These are phyloP conservation scores for Netelia inedita DNA, from an alignment of 2,888 invertebrate genomes.

Conservation along the genomic window DNA sequence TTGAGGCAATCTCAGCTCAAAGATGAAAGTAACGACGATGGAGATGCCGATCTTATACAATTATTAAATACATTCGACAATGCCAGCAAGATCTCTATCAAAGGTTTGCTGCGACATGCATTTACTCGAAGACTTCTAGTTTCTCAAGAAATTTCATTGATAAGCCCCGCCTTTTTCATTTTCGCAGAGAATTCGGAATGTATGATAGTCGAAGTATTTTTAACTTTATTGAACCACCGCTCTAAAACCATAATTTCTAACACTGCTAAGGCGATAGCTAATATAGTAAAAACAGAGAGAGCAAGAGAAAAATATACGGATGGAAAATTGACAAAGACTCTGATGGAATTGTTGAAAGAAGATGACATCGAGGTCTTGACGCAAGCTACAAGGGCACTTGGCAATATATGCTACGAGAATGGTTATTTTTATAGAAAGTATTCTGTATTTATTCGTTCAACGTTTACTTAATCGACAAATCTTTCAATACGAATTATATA, in stretches of 20 bases:
- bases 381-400: conserved; percentile 92
- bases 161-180: too few species aligned
- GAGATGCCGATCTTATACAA: conserved; percentile 68
- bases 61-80: conserved; percentile 76
- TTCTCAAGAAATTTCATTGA: too few species aligned
- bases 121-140: neutral
- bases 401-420: too few species aligned
- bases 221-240: conserved; percentile 76
- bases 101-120: conserved; percentile 69
- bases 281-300: conserved; percentile 92
- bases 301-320: conserved; percentile 91
- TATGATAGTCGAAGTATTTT: conserved; percentile 77
- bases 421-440: too few species aligned
- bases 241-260: conserved; percentile 80
- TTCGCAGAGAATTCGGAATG: conserved; percentile 75
- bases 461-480: too few species aligned
- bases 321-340: conserved; percentile 87
- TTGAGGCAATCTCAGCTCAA: conserved; percentile 72
- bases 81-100: conserved; percentile 73
- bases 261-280: conserved; percentile 91
- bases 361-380: conserved; percentile 87
- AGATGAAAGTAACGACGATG: conserved; percentile 65
- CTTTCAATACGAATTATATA: too few species aligned
- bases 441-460: conserved; percentile 1
- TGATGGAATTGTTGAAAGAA: conserved; percentile 86